Evolutionary conservation across 2,888 invertebrate genomes (phyloP), one percentile per base, ranked within the genome.

Genomic region (Melieria crassipennis): DNA sequence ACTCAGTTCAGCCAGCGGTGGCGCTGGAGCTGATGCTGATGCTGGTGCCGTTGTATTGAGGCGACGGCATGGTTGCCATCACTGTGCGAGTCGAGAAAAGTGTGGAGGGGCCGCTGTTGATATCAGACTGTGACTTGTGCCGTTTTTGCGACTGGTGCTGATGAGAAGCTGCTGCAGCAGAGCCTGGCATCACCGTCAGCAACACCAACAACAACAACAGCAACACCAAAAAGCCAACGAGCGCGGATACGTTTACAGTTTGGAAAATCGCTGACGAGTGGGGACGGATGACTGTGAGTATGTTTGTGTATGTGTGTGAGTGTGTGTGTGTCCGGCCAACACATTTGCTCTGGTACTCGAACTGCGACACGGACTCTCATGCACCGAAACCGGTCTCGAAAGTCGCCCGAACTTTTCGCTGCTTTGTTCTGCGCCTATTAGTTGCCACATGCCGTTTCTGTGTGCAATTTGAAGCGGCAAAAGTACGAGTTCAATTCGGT

Each of bases 401-500:
- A 80, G 78, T 79, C 71, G 76, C 75, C 78, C 77, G 76, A 80
- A 77, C 72, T 74, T 62, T 65, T 61, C 64, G 45, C 57, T 50
- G 47, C 16, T 52, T 56, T 56, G 56, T 65, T 76, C 76, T 42
- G 6, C 5, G 60, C 48, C 47, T 16, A 16, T 46, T 63, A 73
- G 69, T 73, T 60, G 73, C 64, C 67, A 67, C 65, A 78, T 75
- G 80, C 79, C 79, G 78, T 76, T 76, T 79, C 79, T 80, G 79
- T 80, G 79, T 76, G 78, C 75, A 78, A 30, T 30, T 30, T 30
- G 79, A 79, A 79, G 79, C 80, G 79, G 79, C 79, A 77, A 80
- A 80, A 80, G 76, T 78, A 80, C 78, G 72, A 78, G 77, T 75
- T 78, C 70, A 75, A 7, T 57, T 58, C 50, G 43, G 64, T 70